Base-by-base conservation (phyloP, 2,888 invertebrate species). In the Clostera curtula region DNA sequence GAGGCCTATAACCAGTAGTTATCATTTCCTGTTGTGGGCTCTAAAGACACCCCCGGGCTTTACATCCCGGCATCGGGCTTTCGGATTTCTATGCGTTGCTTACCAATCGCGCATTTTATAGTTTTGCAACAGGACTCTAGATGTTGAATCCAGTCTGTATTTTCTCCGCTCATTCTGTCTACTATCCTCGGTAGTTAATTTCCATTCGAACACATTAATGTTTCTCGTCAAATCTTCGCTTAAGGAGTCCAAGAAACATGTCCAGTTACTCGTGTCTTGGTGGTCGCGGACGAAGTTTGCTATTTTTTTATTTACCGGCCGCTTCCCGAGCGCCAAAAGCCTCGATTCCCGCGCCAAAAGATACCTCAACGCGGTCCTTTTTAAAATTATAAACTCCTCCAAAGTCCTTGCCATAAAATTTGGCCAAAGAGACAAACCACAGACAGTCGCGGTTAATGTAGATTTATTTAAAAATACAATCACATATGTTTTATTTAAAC, bases 201-300 rank as follows among this genome's bases (percentile, higher is more conserved):
- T 64, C 54, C 61, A 65, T 20, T 68, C 61, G 24, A 59, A 67
- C 5, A 79, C 48, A 34, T 77, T 74, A 0, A 79, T 44, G 27
- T 72, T 77, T 12, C 67, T 67, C 0, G 75, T 75, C 31, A 80
- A 38, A 51, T 80, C 79, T 28, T 77, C 79, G 28, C 64, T 69
- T 3, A 77, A 36, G 2, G 70, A 54, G 18, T 79, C 76, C 32
- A 65, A 38, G 34, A 76, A 73, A 18, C 50, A 59, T 0, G 59
- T 46, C 73, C 70, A 73, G 8, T 64, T 51, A 19, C 55, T 60
- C 17, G 42, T 61, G 3, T 71, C 64, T 27, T 67, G 56, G 17
- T 73, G 60, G 5, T 48, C 58, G 8, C 53, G 58, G 1, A 79
- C 54, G 27, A 69, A 67, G 25, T 73, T 67, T 0, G 77, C 56